Percentiles rank a stretch among this genome's conserved stretches.
Conservation (phyloP, 2,113 vertebrate species). For the Rafetus swinhoei region DNA sequence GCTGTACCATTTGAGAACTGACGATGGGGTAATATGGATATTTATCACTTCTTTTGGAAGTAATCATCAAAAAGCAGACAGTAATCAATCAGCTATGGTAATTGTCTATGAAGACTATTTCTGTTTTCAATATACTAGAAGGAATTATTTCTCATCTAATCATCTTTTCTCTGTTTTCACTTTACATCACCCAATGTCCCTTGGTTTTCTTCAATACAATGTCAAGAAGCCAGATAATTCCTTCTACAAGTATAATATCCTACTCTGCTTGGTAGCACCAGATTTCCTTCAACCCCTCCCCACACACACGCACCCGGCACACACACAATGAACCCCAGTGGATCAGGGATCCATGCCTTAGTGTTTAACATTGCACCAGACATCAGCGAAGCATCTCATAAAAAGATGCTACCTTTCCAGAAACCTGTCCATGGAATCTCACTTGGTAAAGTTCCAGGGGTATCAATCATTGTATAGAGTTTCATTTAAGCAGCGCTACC, state of each 20-base stretch:
- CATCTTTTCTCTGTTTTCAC: slow-evolving; percentile 2
- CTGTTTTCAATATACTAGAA: neutral
- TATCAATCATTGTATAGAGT: neutral
- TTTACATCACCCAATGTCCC: neutral
- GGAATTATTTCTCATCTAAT: neutral
- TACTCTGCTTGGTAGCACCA: neutral
- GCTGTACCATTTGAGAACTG: neutral
- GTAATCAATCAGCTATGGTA: neutral
- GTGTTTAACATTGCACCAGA: neutral
- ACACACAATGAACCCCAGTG: neutral
- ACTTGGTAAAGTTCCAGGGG: neutral
- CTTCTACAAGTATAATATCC: neutral
- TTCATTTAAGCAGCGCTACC: neutral
- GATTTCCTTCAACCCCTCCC: neutral
- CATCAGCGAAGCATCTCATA: neutral
- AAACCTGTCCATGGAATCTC: neutral
- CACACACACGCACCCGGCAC: neutral
- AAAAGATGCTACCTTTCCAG: neutral
- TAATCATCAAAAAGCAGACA: slow-evolving; percentile 36
- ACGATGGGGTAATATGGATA: neutral
- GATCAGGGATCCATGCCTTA: neutral
- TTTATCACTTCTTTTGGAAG: neutral
- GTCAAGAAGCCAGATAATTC: neutral
- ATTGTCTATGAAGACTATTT: neutral
- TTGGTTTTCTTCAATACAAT: neutral